Evolutionary conservation across 2,113 vertebrate genomes (phyloP).

Genomic region (Oreochromis niloticus): DNA sequence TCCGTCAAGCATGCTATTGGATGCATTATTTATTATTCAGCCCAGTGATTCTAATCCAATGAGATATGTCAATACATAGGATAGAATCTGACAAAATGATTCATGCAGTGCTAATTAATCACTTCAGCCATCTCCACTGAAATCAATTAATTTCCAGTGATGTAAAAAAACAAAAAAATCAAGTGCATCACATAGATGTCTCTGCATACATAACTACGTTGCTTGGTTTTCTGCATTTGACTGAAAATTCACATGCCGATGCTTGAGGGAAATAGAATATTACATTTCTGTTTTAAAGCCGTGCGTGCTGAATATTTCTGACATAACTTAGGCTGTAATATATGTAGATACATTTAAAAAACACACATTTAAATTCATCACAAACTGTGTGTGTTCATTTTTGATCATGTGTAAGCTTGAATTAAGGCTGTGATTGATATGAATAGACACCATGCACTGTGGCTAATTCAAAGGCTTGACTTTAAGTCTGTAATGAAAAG

Average conservation of each 20-base stretch:
- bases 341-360: neutral
- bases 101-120: slow-evolving; percentile 59
- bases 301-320: neutral
- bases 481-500: slow-evolving; percentile 19
- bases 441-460: neutral
- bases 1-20: slow-evolving; percentile 40
- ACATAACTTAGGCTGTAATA: neutral
- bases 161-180: neutral
- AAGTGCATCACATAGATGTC: slow-evolving; percentile 27
- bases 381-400: neutral
- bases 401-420: neutral
- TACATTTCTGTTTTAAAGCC: neutral
- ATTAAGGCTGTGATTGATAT: neutral
- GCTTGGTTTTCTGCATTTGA: neutral
- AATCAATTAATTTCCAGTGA: slow-evolving; percentile 42
- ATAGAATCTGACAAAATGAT: slow-evolving; percentile 56
- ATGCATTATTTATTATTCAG: slow-evolving; percentile 58
- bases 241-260: neutral
- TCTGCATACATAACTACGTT: neutral
- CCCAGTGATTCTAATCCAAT: slow-evolving; percentile 33
- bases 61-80: slow-evolving; percentile 50
- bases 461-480: neutral
- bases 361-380: neutral
- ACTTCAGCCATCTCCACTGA: slow-evolving; percentile 32
- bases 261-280: neutral